Conservation (phyloP, 1,140 invertebrate species). For the Bilobella aurantiaca region DNA sequence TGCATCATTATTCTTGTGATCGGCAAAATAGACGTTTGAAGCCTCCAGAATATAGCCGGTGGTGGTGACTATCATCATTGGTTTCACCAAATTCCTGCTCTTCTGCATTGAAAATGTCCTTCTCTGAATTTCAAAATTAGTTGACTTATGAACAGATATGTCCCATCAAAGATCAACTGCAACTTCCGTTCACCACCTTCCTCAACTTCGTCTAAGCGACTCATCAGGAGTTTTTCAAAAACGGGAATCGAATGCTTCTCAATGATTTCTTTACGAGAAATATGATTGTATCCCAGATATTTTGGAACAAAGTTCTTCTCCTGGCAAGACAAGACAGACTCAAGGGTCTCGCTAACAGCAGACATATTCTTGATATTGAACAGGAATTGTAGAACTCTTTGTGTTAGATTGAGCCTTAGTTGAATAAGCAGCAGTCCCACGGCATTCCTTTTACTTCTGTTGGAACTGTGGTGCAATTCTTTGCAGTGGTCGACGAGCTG, state of each 20-base stretch:
- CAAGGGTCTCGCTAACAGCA: not conserved
- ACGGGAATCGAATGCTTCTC: not conserved
- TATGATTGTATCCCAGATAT: slow-evolving; percentile 6
- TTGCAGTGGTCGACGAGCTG: not conserved
- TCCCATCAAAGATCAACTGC: slow-evolving; percentile 6
- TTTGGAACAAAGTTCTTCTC: slow-evolving; percentile 5
- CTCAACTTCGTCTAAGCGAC: not conserved
- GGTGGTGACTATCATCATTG: not conserved
- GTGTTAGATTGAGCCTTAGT: not conserved
- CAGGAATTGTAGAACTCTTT: not conserved
- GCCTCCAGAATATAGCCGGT: slow-evolving; percentile 15
- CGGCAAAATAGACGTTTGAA: not conserved
- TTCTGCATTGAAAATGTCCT: slow-evolving; percentile 16
- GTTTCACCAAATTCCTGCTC: slow-evolving; percentile 2
- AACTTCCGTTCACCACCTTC: not conserved
- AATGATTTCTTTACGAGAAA: slow-evolving; percentile 7
- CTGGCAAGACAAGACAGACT: not conserved
- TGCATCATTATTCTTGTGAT: slow-evolving; percentile 23
- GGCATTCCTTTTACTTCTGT: not conserved
- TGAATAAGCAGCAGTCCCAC: slow-evolving; percentile 4
- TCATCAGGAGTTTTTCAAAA: not conserved
- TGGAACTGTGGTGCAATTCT: not conserved
- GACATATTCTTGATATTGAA: not conserved
- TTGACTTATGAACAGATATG: slow-evolving; percentile 11
- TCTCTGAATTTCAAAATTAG: slow-evolving; percentile 1